Percentiles rank a stretch among this genome's conserved stretches.
Evolutionary conservation across 2,888 invertebrate genomes (phyloP).

Genomic region (Drosophila melanocephala): DNA sequence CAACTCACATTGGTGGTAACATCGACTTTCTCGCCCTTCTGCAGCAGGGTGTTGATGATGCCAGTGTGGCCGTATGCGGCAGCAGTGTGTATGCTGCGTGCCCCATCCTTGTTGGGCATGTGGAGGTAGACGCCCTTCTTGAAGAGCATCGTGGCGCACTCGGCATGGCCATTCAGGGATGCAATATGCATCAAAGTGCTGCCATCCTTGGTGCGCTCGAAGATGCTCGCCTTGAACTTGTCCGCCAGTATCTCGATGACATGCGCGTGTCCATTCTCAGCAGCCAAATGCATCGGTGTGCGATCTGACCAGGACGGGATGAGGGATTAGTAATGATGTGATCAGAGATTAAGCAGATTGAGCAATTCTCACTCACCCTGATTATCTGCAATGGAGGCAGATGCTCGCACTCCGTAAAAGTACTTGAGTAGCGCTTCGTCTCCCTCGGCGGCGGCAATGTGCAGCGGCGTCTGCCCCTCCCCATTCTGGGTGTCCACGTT

Average conservation of each 20-base stretch:
- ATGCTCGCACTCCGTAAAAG: conserved; percentile 97
- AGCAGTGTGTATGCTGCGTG: conserved; percentile 98
- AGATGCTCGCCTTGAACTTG: conserved; percentile 98
- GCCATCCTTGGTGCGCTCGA: conserved; percentile 98
- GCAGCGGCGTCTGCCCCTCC: conserved; percentile 97
- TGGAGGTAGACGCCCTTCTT: conserved; percentile 99
- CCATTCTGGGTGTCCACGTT: conserved; percentile 96
- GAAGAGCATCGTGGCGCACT: conserved; percentile 99
- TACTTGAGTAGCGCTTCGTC: conserved; percentile 98
- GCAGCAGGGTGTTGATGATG: conserved; percentile 97
- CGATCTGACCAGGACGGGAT: conserved; percentile 89
- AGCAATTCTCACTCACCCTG: conserved; percentile 87
- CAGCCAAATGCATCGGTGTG: conserved; percentile 98
- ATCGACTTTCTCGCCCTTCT: conserved; percentile 98
- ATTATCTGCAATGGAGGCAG: conserved; percentile 97
- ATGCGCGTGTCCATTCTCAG: conserved; percentile 97
- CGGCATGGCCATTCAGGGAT: conserved; percentile 98
- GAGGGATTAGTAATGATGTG: not conserved
- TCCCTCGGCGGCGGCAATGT: conserved; percentile 97
- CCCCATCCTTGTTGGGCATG: conserved; percentile 99
- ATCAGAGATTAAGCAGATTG: no score
- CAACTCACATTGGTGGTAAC: conserved; percentile 94
- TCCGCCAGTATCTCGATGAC: conserved; percentile 98
- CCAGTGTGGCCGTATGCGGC: conserved; percentile 98
- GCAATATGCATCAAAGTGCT: conserved; percentile 99